A percentile compares a stretch with the other conserved stretches of the same genome.
Evolutionary conservation across 2,113 vertebrate genomes (phyloP).

Genomic region (Dicrurus megarhynchus): DNA sequence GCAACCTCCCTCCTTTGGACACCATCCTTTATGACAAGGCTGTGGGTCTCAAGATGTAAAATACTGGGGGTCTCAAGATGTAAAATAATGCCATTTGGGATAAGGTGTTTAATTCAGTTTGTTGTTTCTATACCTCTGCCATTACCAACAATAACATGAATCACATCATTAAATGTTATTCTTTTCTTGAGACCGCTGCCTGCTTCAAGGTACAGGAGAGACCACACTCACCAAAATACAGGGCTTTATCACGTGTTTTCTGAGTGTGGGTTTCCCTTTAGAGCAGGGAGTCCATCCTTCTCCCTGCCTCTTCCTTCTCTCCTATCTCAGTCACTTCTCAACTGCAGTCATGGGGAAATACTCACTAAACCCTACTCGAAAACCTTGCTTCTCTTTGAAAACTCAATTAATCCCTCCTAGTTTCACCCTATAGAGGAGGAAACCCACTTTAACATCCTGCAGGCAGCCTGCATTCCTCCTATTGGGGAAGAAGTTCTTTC

Average conservation of each 20-base stretch:
- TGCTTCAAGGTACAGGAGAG: neutral
- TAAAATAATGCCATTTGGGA: neutral
- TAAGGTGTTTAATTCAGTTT: neutral
- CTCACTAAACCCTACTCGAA: neutral
- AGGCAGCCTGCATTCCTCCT: neutral
- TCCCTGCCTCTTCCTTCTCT: neutral
- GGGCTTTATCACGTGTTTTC: neutral
- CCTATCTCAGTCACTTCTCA: neutral
- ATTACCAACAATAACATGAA: neutral
- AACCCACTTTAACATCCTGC: neutral
- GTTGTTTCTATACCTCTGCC: neutral
- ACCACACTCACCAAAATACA: neutral
- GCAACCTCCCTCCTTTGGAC: neutral
- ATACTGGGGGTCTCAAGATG: neutral
- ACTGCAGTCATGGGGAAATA: neutral
- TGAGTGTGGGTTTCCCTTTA: neutral
- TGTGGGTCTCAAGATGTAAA: neutral
- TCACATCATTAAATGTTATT: neutral
- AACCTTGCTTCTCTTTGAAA: neutral
- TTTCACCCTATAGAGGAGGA: neutral
- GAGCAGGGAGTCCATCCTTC: neutral
- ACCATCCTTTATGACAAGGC: neutral
- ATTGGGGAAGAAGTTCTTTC: neutral
- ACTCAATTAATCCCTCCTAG: neutral
- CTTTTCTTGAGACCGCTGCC: neutral